Evolutionary conservation across 2,888 invertebrate species (phyloP).

Genomic region (Chromoteleia sp.): DNA sequence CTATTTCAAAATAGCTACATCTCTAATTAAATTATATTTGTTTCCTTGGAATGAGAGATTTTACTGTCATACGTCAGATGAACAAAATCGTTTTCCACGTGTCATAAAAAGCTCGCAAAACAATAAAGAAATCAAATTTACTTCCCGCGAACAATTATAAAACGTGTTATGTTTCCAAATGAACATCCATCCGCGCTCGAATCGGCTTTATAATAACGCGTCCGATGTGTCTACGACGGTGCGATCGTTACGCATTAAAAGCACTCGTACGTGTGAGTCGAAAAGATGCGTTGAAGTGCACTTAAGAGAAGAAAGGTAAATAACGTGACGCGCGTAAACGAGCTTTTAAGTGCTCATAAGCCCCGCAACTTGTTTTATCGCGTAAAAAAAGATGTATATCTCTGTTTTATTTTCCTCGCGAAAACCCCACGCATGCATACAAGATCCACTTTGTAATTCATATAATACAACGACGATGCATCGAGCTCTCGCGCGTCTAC

Average conservation of each 20-base stretch:
- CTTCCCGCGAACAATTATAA: slow-evolving; percentile 21
- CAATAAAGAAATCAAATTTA: slow-evolving; percentile 31
- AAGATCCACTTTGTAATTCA: slow-evolving; percentile 56
- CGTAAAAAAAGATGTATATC: slow-evolving; percentile 29
- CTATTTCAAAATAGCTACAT: neutral
- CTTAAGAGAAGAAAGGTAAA: slow-evolving; percentile 59
- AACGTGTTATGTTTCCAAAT: slow-evolving; percentile 19
- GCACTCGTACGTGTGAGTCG: slow-evolving; percentile 33
- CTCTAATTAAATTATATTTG: neutral
- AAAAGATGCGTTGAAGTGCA: slow-evolving; percentile 47
- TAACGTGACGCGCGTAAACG: slow-evolving; percentile 58
- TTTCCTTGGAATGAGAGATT: slow-evolving; percentile 3
- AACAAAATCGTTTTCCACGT: neutral
- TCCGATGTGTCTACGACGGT: slow-evolving; percentile 2
- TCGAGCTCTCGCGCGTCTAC: slow-evolving; percentile 2
- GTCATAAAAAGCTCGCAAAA: neutral
- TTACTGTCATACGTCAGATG: neutral
- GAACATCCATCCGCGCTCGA: neutral
- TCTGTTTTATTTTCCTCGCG: slow-evolving; percentile 40
- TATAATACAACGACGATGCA: slow-evolving; percentile 28
- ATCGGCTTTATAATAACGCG: slow-evolving; percentile 34
- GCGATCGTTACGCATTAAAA: slow-evolving; percentile 35
- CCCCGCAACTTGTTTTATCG: slow-evolving; percentile 50
- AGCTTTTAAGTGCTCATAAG: slow-evolving; percentile 62
- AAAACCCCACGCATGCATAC: slow-evolving; percentile 42